Percentiles rank a stretch among this genome's conserved stretches.
Evolutionary conservation across 2,888 invertebrate species (phyloP).

Genomic region (Stenurella melanura): DNA sequence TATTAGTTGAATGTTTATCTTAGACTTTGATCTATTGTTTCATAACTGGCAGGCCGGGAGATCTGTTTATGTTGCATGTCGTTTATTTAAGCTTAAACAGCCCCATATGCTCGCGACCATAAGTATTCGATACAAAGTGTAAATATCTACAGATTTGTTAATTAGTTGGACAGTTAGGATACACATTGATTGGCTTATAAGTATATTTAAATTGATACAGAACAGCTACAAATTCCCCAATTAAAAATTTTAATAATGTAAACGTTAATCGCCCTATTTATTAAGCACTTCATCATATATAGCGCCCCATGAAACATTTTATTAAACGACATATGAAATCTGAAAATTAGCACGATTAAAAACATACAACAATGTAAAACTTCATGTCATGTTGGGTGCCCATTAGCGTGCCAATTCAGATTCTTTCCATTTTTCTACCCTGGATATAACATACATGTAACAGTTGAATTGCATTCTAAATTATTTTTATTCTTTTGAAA

Average conservation of each 20-base stretch:
- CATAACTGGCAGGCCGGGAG: no score
- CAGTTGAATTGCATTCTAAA: conserved; percentile 18
- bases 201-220: no score
- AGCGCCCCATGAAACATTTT: background rate
- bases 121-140: no score
- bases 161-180: no score
- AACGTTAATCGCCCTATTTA: background rate
- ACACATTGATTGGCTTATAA: no score
- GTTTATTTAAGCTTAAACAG: no score
- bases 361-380: background rate
- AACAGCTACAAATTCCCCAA: background rate
- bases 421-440: conserved; percentile 10
- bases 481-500: conserved; percentile 7
- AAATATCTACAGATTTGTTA: no score
- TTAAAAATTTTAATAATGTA: background rate
- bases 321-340: conserved; percentile 1
- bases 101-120: no score
- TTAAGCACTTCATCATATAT: background rate
- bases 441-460: background rate
- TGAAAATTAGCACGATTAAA: background rate
- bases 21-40: no score
- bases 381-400: background rate
- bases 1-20: no score
- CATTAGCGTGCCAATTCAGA: conserved; percentile 18
- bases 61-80: no score